Evolutionary conservation across 2,888 invertebrate genomes (phyloP).

Genomic region (Crepidodera aurea): DNA sequence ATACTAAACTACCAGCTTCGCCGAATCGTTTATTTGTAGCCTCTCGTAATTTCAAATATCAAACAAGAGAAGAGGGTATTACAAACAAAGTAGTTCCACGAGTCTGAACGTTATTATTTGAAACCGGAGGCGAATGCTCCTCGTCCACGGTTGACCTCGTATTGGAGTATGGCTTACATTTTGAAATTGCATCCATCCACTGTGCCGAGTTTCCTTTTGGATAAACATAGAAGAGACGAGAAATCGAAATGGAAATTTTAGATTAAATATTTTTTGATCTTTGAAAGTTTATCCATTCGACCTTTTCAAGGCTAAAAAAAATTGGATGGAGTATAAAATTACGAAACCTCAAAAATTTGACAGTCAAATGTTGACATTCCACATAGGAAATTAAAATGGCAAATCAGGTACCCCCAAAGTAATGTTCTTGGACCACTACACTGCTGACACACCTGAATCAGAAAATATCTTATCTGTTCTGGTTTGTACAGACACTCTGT

Average conservation of each 20-base stretch:
- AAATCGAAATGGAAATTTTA: not conserved
- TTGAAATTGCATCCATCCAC: not conserved
- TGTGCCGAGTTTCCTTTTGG: not conserved
- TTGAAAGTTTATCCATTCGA: too few relatives aligned
- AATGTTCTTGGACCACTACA: too few relatives aligned
- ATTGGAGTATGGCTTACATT: not conserved
- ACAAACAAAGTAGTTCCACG: not conserved
- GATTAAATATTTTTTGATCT: too few relatives aligned
- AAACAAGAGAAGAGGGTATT: not conserved
- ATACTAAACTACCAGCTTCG: not conserved
- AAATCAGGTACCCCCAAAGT: too few relatives aligned
- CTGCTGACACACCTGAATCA: too few relatives aligned
- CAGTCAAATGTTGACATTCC: too few relatives aligned
- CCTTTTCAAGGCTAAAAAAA: too few relatives aligned
- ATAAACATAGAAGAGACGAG: not conserved
- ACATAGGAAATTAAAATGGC: too few relatives aligned
- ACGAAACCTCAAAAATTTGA: too few relatives aligned
- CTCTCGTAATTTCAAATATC: not conserved
- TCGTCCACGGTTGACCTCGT: not conserved
- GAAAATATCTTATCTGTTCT: too few relatives aligned
- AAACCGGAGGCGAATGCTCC: not conserved
- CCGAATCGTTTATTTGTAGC: not conserved
- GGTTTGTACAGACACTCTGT: too few relatives aligned
- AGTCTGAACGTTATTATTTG: conserved; percentile 1
- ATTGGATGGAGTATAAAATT: too few relatives aligned